Evolutionary conservation across 2,113 vertebrate genomes (phyloP).

Genomic region (Uropsilus gracilis): DNA sequence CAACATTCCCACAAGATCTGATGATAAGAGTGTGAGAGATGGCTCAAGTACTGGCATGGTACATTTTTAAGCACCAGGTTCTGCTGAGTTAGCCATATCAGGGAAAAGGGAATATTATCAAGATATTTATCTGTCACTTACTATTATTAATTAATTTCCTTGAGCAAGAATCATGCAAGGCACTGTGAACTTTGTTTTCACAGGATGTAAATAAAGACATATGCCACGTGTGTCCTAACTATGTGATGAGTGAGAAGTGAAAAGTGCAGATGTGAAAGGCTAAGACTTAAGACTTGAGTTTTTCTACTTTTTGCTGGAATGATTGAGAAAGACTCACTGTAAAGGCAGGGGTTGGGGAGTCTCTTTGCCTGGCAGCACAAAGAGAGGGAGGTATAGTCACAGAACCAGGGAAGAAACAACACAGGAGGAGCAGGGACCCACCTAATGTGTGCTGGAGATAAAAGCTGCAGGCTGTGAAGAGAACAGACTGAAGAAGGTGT

Average conservation of each 20-base stretch:
- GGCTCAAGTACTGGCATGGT: neutral
- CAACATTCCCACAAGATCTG: neutral
- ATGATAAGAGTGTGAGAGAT: neutral
- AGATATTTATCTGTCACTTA: neutral
- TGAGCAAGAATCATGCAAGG: neutral
- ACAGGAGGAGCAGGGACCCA: rapidly evolving
- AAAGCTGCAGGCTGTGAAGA: neutral
- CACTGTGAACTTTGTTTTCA: neutral
- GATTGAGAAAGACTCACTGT: neutral
- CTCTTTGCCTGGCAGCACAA: neutral
- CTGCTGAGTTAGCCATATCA: neutral
- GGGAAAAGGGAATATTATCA: neutral
- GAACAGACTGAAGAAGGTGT: neutral
- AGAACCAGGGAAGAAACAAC: neutral
- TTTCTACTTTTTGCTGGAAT: neutral
- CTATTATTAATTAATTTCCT: neutral
- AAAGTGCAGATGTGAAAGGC: neutral
- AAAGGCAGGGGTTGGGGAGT: neutral
- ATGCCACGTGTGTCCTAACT: neutral
- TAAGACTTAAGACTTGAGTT: neutral
- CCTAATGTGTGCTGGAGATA: neutral
- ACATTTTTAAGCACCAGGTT: neutral
- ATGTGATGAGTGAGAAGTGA: neutral
- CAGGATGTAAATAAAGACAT: neutral
- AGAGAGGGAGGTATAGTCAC: neutral